Percentiles rank a stretch among this genome's conserved stretches.
phyloP scores from a whole-genome alignment of 2,797 vertebrate species.

The Rhabdomys pumilio region DNA sequence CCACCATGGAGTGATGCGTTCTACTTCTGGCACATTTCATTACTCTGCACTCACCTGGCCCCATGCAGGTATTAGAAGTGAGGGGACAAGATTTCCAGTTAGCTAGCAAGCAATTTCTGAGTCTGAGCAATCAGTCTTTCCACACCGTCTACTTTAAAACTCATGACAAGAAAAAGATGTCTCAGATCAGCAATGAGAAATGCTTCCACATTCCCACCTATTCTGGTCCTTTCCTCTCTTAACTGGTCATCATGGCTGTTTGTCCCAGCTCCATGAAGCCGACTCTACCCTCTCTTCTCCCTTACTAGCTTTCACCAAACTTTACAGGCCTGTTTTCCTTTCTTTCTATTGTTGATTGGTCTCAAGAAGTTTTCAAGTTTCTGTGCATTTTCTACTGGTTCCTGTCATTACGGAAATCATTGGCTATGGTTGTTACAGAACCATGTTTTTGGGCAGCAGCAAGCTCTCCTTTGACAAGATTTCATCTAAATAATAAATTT shows the following conservation, averaged over 20 bases:
- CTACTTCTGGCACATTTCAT: not conserved
- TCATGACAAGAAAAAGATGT: not conserved
- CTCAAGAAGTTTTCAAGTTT: not conserved
- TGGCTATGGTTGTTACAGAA: not conserved
- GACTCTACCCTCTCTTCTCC: not conserved
- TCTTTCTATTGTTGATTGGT: not conserved
- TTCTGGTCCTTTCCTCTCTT: not conserved
- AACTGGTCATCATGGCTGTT: not conserved
- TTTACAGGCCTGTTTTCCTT: not conserved
- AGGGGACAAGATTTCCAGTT: not conserved
- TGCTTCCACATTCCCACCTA: not conserved
- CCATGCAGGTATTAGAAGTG: not conserved
- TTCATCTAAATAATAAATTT: not conserved
- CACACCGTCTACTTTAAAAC: not conserved
- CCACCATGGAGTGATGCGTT: not conserved
- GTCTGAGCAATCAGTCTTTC: not conserved
- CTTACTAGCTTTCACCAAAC: not conserved
- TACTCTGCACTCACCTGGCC: not conserved
- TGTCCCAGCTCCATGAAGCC: not conserved
- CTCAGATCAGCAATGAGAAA: not conserved
- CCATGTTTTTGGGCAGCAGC: not conserved
- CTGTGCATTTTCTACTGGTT: not conserved
- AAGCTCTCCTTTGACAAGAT: slow-evolving; percentile 28
- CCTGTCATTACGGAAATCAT: not conserved
- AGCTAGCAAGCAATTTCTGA: not conserved